phyloP scores from a whole-genome alignment of 1,140 invertebrate species.

The Drosophila sp. region DNA sequence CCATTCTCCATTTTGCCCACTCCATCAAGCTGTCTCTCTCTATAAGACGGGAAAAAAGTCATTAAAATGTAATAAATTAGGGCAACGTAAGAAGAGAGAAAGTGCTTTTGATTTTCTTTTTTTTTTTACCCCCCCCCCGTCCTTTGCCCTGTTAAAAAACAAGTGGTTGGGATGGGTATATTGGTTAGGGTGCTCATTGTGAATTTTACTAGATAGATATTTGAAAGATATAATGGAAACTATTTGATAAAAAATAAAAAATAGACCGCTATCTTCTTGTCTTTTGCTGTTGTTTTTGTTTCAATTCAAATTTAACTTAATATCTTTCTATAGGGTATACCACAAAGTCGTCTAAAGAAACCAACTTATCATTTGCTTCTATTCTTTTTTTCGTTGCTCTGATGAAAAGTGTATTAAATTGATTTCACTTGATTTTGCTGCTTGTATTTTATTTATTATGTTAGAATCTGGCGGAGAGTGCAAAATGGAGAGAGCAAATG shows the following conservation, averaged over 20 bases:
- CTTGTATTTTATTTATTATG: constrained; percentile 66
- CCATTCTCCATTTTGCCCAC: neutral
- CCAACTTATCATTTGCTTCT: neutral
- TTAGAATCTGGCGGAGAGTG: constrained; percentile 19
- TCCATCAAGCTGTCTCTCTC: neutral
- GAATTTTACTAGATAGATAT: too few relatives aligned
- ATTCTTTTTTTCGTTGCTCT: neutral
- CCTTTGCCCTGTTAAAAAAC: too few relatives aligned
- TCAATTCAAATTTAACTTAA: too few relatives aligned
- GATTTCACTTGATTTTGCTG: constrained; percentile 69
- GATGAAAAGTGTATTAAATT: constrained; percentile 72
- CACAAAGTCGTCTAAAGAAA: neutral
- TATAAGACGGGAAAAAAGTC: constrained; percentile 70
- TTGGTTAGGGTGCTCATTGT: too few relatives aligned
- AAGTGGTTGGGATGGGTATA: too few relatives aligned
- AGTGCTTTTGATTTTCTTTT: neutral
- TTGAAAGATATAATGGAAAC: too few relatives aligned
- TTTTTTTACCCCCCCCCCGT: neutral
- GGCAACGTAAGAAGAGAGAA: constrained; percentile 52
- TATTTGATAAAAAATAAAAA: too few relatives aligned
- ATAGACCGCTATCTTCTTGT: too few relatives aligned
- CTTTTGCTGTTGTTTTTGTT: too few relatives aligned
- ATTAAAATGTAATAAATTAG: constrained; percentile 80
- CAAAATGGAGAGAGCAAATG: neutral
- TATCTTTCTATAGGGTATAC: neutral